Conservation (phyloP, 2,888 invertebrate genomes). For the Leptopterna dolabrata region DNA sequence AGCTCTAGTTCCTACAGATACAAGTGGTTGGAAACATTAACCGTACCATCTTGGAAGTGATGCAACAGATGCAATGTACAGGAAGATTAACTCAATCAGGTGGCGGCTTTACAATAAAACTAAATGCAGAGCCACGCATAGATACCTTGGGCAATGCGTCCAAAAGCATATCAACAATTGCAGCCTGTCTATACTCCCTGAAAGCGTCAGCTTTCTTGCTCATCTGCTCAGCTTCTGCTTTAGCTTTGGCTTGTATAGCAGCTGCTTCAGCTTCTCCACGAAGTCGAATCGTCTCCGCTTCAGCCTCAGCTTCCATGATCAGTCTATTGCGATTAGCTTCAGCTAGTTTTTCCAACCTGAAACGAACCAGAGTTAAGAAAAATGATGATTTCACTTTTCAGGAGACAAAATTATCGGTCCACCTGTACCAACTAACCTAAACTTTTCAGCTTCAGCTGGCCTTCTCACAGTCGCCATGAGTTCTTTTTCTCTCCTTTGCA, state of each 20-base stretch:
- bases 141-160: conserved; percentile 93
- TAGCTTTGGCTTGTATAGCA: conserved; percentile 93
- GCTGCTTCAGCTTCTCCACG: conserved; percentile 92
- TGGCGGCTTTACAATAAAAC: too few species aligned
- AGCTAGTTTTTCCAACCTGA: conserved; percentile 88
- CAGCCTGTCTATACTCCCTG: conserved; percentile 95
- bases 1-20: too few species aligned
- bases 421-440: conserved; percentile 67
- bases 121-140: background rate
- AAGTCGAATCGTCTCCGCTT: conserved; percentile 88
- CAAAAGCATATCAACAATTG: conserved; percentile 96
- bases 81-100: too few species aligned
- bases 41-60: too few species aligned
- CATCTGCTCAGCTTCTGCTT: conserved; percentile 97
- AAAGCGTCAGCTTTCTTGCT: conserved; percentile 96
- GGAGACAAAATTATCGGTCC: too few species aligned
- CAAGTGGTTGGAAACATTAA: too few species aligned
- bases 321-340: conserved; percentile 90
- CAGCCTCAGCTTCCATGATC: conserved; percentile 95
- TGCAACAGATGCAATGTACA: too few species aligned
- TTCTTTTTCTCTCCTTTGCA: conserved; percentile 89
- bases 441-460: conserved; percentile 96
- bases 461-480: conserved; percentile 92
- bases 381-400: background rate
- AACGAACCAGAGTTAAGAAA: background rate